Percentiles rank a stretch among this genome's conserved stretches.
Evolutionary conservation across 2,888 invertebrate genomes (phyloP).

Genomic region (Dusona sp.): DNA sequence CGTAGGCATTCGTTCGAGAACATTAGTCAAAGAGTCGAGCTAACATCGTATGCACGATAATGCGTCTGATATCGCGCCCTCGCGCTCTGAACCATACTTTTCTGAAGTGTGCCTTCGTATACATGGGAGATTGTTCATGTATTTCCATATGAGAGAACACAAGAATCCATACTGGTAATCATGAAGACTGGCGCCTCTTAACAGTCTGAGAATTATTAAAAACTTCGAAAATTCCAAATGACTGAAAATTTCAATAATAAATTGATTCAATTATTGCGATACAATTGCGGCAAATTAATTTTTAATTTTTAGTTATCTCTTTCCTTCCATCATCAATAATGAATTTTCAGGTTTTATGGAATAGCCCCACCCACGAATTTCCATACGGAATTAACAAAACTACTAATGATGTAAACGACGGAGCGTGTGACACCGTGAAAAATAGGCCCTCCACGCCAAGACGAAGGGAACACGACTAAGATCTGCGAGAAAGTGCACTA

Average conservation of each 20-base stretch:
- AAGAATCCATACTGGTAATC: slow-evolving; percentile 49
- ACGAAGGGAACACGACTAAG: slow-evolving; percentile 28
- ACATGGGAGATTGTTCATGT: not conserved
- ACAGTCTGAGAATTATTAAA: slow-evolving; percentile 3
- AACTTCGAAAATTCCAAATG: not conserved
- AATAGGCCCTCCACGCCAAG: not conserved
- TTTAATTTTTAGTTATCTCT: not conserved
- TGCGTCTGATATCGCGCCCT: slow-evolving; percentile 82
- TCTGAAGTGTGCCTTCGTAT: not conserved
- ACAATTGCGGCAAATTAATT: not conserved
- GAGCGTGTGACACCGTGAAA: not conserved
- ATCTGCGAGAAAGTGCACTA: slow-evolving; percentile 32
- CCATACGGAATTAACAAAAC: not conserved
- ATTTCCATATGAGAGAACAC: slow-evolving; percentile 46
- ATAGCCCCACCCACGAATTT: not conserved
- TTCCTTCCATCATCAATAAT: not conserved
- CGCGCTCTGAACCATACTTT: slow-evolving; percentile 37
- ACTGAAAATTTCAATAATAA: not conserved
- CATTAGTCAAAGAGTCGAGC: slow-evolving; percentile 84
- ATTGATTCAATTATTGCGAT: not conserved
- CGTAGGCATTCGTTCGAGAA: slow-evolving; percentile 84
- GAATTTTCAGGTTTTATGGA: too few relatives aligned
- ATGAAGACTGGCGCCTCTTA: slow-evolving; percentile 42
- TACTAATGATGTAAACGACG: not conserved
- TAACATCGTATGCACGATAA: slow-evolving; percentile 83